Evolutionary conservation across 2,888 invertebrate species (phyloP), one percentile per base, ranked within the genome.

Genomic region (Autographa gamma): DNA sequence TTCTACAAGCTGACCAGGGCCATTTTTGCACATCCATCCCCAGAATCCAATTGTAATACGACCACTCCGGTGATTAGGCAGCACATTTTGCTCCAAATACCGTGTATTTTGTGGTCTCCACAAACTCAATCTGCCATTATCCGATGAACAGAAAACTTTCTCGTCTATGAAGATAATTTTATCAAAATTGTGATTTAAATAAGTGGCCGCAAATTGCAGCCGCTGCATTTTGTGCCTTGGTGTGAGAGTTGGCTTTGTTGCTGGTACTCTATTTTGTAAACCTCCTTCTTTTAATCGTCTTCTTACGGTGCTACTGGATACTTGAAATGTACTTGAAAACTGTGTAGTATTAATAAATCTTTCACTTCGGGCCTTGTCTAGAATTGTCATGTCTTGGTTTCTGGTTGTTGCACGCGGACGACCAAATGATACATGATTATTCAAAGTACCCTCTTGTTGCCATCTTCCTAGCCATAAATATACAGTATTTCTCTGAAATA

Each of bases 1-100:
- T 58, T 66, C 71, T 66, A 70, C 69, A 18, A 70, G 60, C 60
- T 70, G 63, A 41, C 70, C 70, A 41, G 71, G 68, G 14, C 68
- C 60, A 66, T 25, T 25, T 25, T 25, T 25, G 25, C 25, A 25
- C 43, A 43, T 43, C 43, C 43, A 43, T 43, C 43, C 43, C 43
- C 43, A 43, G 16, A 43, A 43, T 43, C 43, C 43, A 14, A 43
- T 14, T 13, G 43, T 43, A 14, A 43, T 16, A 14, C 43, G 43
- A 43, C 43, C 43, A 43, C 43, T 43, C 14, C 43, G 43, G 16
- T 4, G 13, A 14, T 43, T 43, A 43, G 43, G 43, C 14, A 43
- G 43, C 14, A 43, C 16, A 43, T 43, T 43, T 43, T 14, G 13
- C 7, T 63, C n/a, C 14, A 25, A 19, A 18, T 61, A 66, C 13